These are phyloP conservation scores for Stenichneumon culpator DNA, from an alignment of 2,888 invertebrate species.

Conservation along the genomic window DNA sequence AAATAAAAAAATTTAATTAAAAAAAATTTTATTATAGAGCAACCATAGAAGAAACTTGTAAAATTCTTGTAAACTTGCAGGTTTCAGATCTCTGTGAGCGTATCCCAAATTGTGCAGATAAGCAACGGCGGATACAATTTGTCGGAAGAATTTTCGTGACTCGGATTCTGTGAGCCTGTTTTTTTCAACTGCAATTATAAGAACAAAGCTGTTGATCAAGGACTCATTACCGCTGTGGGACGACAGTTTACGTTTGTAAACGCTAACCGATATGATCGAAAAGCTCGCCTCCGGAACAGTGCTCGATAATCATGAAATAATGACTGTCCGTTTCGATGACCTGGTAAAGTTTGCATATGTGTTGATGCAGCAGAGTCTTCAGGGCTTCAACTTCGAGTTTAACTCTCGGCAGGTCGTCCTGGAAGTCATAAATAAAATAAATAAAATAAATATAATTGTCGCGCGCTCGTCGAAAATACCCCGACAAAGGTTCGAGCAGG, in stretches of 20 bases:
- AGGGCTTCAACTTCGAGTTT: constrained; percentile 91
- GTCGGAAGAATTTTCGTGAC: constrained; percentile 91
- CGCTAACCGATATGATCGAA: constrained; percentile 91
- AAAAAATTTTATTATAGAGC: constrained; percentile 4
- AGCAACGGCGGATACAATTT: constrained; percentile 92
- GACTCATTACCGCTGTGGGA: not conserved
- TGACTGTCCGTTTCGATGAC: constrained; percentile 91
- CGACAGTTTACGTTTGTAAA: constrained; percentile 30
- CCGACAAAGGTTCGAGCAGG: not conserved
- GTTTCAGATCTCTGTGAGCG: constrained; percentile 93
- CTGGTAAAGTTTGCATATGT: constrained; percentile 93
- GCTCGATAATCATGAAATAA: constrained; percentile 93
- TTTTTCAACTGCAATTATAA: constrained; percentile 87
- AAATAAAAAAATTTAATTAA: constrained; percentile 22
- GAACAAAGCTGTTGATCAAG: constrained; percentile 2
- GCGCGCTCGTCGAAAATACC: not conserved
- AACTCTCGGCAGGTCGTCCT: constrained; percentile 91
- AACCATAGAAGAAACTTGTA: not conserved
- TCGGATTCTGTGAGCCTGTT: constrained; percentile 90
- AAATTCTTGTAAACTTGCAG: constrained; percentile 86
- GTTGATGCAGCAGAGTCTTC: constrained; percentile 89
- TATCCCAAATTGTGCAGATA: constrained; percentile 92
- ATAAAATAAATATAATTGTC: not conserved
- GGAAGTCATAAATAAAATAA: constrained; percentile 65
- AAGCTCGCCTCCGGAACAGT: constrained; percentile 93